Conservation (phyloP, 2,888 invertebrate species). For the Brachynemurus nebulosus region DNA sequence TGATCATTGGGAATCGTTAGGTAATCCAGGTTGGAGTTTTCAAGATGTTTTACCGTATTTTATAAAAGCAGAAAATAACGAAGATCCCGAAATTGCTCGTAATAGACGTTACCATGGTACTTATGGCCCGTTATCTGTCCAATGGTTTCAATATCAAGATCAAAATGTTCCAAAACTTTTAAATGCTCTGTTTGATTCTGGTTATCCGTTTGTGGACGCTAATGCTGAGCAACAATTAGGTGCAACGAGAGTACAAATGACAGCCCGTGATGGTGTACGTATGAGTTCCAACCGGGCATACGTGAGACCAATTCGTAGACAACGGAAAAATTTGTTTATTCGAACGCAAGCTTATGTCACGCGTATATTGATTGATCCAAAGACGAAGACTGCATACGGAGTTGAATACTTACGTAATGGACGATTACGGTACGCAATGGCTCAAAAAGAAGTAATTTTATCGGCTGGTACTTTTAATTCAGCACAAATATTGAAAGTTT, state of each 20-base stretch:
- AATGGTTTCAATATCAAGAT: conserved; percentile 48
- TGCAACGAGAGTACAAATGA: conserved; percentile 46
- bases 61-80: conserved; percentile 49
- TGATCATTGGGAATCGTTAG: conserved; percentile 47
- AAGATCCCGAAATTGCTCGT: conserved; percentile 36
- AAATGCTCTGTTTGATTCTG: conserved; percentile 46
- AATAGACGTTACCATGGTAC: conserved; percentile 42
- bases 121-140: conserved; percentile 49
- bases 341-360: conserved; percentile 38
- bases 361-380: conserved; percentile 41
- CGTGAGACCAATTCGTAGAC: conserved; percentile 47
- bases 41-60: conserved; percentile 54
- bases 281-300: conserved; percentile 49
- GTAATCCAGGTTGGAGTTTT: conserved; percentile 49
- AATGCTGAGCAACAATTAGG: conserved; percentile 45
- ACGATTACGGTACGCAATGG: conserved; percentile 31
- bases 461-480: conserved; percentile 47
- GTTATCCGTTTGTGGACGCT: conserved; percentile 42
- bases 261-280: conserved; percentile 43
- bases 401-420: conserved; percentile 38
- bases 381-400: conserved; percentile 36
- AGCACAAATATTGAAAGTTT: conserved; percentile 48
- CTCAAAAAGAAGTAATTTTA: conserved; percentile 46
- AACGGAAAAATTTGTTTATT: conserved; percentile 36
- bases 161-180: conserved; percentile 40